These are phyloP conservation scores for Myotis yumanensis DNA, from an alignment of 2,113 vertebrate genomes.

Conservation along the genomic window DNA sequence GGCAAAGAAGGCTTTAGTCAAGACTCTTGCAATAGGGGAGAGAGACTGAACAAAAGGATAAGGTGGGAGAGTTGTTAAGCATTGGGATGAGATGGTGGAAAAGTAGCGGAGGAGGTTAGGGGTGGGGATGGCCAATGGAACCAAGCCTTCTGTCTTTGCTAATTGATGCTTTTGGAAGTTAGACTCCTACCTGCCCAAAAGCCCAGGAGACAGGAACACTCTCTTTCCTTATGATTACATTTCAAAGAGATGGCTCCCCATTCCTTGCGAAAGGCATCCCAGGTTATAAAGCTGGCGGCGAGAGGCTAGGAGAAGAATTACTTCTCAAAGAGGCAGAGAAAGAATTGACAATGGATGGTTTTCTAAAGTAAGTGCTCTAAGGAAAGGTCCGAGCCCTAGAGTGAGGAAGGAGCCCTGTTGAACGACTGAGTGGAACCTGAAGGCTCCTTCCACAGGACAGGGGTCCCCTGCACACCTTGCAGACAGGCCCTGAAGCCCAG, in stretches of 20 bases:
- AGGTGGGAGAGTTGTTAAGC: neutral
- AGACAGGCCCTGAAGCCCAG: neutral
- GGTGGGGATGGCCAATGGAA: fast-evolving
- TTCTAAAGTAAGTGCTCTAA: neutral
- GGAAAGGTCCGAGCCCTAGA: neutral
- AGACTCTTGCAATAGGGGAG: neutral
- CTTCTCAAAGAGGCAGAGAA: neutral
- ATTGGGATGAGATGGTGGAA: neutral
- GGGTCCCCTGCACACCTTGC: neutral
- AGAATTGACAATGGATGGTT: neutral
- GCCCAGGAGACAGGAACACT: neutral
- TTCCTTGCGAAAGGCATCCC: neutral
- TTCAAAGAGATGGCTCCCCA: neutral
- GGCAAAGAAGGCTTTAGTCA: neutral
- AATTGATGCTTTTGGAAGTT: neutral
- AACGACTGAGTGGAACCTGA: neutral
- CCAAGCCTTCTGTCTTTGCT: neutral
- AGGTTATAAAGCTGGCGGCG: neutral
- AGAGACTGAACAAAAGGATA: neutral
- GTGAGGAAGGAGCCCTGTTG: neutral
- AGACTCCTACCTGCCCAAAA: neutral
- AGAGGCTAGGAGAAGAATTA: neutral
- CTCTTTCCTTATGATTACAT: neutral
- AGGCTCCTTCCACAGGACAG: neutral
- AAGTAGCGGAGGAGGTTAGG: too few relatives aligned